Evolutionary conservation across 2,797 vertebrate species (phyloP), one percentile per base, ranked within the genome.

Genomic region (Sebastes nivosus): DNA sequence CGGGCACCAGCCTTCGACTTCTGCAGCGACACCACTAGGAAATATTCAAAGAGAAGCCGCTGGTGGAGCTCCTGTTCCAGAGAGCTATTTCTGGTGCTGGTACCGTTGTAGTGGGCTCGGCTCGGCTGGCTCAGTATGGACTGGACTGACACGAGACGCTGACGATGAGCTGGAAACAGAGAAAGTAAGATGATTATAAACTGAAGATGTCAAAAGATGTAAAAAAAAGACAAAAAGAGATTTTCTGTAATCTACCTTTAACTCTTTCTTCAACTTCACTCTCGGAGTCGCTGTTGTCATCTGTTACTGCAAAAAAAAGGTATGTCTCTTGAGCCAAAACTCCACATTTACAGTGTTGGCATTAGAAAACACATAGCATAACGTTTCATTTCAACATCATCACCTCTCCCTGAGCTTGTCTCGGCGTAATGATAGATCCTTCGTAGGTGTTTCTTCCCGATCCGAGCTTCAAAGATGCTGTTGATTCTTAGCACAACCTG

Each of bases 201-300:
- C 4, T 8, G 5, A 55, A 54, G 29, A 30, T 38, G 14, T 42
- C 16, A 12, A 38, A 42, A 50, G 11, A 52, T 42, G 5, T 16
- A 12, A 50, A 18, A 5, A 14, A 58, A 32, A 64, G 29, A 61
- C 8, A 18, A 58, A 24, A 36, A 18, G 0, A 20, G 9, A 2
- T n/a, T 8, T 8, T 73, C 9, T 46, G 5, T 10, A 20, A 16
- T 55, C 6, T 80, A 98, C 97, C 97, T 96, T 96, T 97, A 42
- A 96, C 94, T 84, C 97, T 96, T 86, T 98, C 97, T 86, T 98
- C 97, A 2, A 95, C 91, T 89, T 98, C 97, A 36, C 97, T 98
- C 90, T 98, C 97, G 0, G 97, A 97, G 92, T 98, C 97, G 12
- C 97, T 98, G 89, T 97, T 97, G 58, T 98, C 97, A 85, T 98